Percentiles rank a stretch among this genome's conserved stretches.
These are phyloP conservation scores for Liparis tanakae DNA, from an alignment of 2,797 vertebrate genomes.

Conservation along the genomic window DNA sequence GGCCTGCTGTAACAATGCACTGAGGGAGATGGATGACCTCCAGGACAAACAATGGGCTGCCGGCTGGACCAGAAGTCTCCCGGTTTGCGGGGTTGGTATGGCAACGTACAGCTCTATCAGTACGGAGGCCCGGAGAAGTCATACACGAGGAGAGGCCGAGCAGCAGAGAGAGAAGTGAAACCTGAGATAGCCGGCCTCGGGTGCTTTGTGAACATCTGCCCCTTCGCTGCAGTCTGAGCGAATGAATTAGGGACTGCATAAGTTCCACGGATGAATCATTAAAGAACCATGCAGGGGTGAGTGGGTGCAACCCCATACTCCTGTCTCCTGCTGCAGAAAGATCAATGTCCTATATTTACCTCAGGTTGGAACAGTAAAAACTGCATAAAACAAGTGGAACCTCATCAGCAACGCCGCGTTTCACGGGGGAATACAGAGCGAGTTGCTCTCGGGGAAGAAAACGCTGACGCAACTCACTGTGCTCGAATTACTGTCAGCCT, in stretches of 20 bases:
- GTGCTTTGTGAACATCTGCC: slow-evolving; percentile 54
- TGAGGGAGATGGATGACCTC: slow-evolving; percentile 50
- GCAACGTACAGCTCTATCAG: slow-evolving; percentile 51
- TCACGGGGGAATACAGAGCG: slow-evolving; percentile 46
- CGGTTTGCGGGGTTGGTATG: slow-evolving; percentile 56
- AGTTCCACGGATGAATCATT: slow-evolving; percentile 77
- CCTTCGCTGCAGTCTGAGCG: slow-evolving; percentile 60
- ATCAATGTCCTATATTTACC: slow-evolving; percentile 5
- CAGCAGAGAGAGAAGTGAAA: slow-evolving; percentile 63
- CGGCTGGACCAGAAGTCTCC: slow-evolving; percentile 45
- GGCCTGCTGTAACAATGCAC: slow-evolving; percentile 34
- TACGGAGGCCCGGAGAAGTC: slow-evolving; percentile 44
- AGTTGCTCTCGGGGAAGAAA: slow-evolving; percentile 49
- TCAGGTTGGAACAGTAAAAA: background rate
- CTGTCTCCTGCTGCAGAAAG: slow-evolving; percentile 21
- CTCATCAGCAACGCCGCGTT: slow-evolving; percentile 30
- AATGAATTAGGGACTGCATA: slow-evolving; percentile 75
- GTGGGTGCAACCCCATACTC: slow-evolving; percentile 25
- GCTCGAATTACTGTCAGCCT: slow-evolving; percentile 46
- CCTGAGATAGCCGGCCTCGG: slow-evolving; percentile 59
- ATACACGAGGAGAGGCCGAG: slow-evolving; percentile 48
- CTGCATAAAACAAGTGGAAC: slow-evolving; percentile 43
- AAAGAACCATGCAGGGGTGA: slow-evolving; percentile 54
- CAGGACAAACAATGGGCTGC: slow-evolving; percentile 51
- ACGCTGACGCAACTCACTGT: slow-evolving; percentile 47